Evolutionary conservation across 2,797 vertebrate genomes (phyloP), one percentile per base, ranked within the genome.

Genomic region (Danio choprae): DNA sequence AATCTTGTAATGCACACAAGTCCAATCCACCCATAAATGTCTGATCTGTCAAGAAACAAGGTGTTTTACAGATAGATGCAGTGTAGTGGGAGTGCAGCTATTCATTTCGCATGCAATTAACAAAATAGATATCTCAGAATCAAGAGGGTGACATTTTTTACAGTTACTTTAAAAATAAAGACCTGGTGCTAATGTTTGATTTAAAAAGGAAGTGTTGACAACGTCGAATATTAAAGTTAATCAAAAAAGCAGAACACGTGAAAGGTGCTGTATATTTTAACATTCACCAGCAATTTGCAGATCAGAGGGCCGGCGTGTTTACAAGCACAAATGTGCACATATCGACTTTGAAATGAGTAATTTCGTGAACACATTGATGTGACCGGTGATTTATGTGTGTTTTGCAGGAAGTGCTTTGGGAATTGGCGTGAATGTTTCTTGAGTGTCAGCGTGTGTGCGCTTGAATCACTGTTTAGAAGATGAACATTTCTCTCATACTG

Each of bases 241-340:
- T 41, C 6, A 0, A 7, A 59, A 12, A 58, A 58, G 43, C 6
- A 12, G 36, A 36, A 22, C 11, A 1, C 11, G 50, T 16, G 16
- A 55, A 71, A 71, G 36, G 36, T 20, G 20, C 15, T 73, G 53
- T 44, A 59, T 46, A n/a, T 72, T 58, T 22, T 22, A 6, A 13
- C 1, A 3, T 59, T 46, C 12, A 2, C 13, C 20, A 44, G 12
- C 40, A 73, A 59, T 73, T 44, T 46, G 15, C 13, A 46, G 20
- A 59, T 58, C 55, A 29, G 55, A 44, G 40, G 11, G 12, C 51
- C 36, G 10, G 38, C 41, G 40, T 43, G 55, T 29, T 73, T 22
- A 59, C 70, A 73, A 59, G 13, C 53, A 72, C 40, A 72, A 72
- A 72, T 44, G n/a, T 41, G 48, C 77, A 62, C 65, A 62, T n/a